These are phyloP conservation scores for Cryptotermes secundus DNA, from an alignment of 1,140 invertebrate genomes.

Conservation along the genomic window DNA sequence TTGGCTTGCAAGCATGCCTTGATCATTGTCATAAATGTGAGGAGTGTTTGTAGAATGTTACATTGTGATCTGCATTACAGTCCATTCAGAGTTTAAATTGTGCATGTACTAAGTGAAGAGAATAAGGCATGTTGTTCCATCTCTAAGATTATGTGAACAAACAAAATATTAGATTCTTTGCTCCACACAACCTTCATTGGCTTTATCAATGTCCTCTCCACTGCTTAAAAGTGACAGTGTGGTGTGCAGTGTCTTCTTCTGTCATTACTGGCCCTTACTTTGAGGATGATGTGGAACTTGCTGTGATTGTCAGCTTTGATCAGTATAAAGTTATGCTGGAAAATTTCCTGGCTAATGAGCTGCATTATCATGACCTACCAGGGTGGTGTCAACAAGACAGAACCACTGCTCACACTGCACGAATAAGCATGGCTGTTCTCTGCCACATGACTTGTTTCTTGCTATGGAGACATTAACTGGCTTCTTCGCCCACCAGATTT, in stretches of 20 bases:
- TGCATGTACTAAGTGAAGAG: background rate
- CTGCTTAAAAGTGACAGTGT: constrained; percentile 33
- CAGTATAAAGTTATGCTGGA: background rate
- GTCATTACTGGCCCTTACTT: background rate
- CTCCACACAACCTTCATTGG: background rate
- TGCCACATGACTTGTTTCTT: too few relatives aligned
- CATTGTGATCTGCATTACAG: background rate
- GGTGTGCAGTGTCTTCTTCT: constrained; percentile 23
- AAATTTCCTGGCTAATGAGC: background rate
- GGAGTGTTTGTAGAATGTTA: background rate
- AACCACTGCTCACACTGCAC: background rate
- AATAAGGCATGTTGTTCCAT: too few relatives aligned
- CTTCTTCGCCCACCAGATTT: too few relatives aligned
- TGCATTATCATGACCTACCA: background rate
- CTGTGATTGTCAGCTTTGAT: background rate
- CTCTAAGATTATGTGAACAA: too few relatives aligned
- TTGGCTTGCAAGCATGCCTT: too few relatives aligned
- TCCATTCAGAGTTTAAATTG: background rate
- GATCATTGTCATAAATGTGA: too few relatives aligned
- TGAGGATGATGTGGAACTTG: background rate
- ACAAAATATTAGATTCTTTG: background rate
- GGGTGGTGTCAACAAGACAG: background rate
- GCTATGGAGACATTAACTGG: too few relatives aligned
- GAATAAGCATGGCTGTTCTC: too few relatives aligned
- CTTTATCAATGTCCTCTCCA: constrained; percentile 22